phyloP scores from a whole-genome alignment of 2,113 vertebrate genomes.

The Empidonax alnorum region DNA sequence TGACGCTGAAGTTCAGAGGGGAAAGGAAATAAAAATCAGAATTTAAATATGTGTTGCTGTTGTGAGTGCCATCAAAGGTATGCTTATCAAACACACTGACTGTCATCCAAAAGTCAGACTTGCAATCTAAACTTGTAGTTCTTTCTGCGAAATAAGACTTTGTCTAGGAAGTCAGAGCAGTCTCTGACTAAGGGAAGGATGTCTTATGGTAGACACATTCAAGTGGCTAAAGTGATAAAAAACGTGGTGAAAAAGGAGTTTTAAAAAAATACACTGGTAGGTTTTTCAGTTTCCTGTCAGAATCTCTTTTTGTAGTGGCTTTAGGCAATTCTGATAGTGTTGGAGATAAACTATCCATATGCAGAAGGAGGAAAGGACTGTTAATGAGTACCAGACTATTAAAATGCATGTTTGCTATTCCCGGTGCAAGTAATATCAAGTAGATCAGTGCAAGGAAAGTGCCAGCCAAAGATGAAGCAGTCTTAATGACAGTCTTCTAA shows the following conservation, averaged over 20 bases:
- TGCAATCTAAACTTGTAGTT: background rate
- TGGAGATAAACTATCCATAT: background rate
- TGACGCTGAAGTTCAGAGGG: background rate
- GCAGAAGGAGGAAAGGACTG: background rate
- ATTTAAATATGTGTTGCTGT: background rate
- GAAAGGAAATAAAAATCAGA: background rate
- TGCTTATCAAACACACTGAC: background rate
- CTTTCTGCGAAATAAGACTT: background rate
- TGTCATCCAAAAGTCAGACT: background rate
- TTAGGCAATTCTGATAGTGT: background rate
- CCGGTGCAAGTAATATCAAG: background rate
- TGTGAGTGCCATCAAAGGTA: background rate
- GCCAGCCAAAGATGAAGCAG: background rate
- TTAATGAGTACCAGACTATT: constrained; percentile 3
- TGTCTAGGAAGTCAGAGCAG: background rate
- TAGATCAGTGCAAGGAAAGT: background rate
- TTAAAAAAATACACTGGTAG: background rate
- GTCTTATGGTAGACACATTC: background rate
- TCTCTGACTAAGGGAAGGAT: background rate
- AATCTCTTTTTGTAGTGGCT: background rate
- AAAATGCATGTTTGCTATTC: background rate
- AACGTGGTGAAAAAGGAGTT: background rate
- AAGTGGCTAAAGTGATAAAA: background rate
- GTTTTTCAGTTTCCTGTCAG: background rate
- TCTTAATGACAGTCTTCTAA: constrained; percentile 1